Conservation (phyloP, 2,113 vertebrate genomes). For the Columba janthina region DNA sequence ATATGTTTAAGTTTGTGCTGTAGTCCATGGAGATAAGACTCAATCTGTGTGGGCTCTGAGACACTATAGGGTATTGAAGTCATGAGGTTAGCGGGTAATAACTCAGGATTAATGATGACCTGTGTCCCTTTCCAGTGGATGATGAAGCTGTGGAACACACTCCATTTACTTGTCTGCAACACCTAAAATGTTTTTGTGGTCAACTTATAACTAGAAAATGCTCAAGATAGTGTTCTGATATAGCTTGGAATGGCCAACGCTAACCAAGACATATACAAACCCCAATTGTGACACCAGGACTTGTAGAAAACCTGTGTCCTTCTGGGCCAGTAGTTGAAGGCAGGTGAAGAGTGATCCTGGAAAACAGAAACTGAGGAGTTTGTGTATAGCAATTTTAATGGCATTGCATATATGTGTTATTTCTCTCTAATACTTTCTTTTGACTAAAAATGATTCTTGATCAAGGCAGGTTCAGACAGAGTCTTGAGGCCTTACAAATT, state of each 20-base stretch:
- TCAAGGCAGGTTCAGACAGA: background rate
- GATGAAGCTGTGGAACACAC: background rate
- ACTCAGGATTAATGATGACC: background rate
- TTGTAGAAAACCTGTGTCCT: background rate
- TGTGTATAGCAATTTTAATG: background rate
- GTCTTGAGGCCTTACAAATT: background rate
- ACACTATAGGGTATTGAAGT: background rate
- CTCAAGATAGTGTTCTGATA: background rate
- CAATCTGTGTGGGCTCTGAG: background rate
- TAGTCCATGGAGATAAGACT: background rate
- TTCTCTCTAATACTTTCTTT: background rate
- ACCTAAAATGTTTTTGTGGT: background rate
- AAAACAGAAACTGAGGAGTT: background rate
- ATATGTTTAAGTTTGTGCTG: background rate
- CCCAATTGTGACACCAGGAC: background rate
- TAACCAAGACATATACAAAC: background rate
- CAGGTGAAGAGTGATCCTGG: background rate
- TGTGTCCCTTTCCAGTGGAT: background rate
- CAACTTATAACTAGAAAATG: background rate
- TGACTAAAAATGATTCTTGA: background rate
- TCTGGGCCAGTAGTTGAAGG: background rate
- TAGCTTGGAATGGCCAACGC: background rate
- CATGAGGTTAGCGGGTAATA: fast-evolving
- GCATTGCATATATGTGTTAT: background rate
- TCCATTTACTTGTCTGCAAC: background rate